Base-by-base conservation (phyloP, 2,113 vertebrate genomes). In the Chamaetylas fuelleborni region DNA sequence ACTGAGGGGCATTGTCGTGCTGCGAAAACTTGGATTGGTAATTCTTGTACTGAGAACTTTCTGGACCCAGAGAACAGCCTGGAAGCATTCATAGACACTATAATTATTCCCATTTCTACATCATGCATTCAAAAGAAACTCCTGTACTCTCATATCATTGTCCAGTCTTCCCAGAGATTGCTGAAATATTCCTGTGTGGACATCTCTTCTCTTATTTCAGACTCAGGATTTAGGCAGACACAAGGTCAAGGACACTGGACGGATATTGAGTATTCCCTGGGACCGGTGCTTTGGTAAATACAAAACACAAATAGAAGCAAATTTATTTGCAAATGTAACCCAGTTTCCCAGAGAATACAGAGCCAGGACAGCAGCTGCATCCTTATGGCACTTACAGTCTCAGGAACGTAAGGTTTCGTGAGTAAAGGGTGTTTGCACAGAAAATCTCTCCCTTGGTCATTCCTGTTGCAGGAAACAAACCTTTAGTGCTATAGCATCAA, bases 1-100 rank as follows among this genome's bases (percentile, higher is more conserved):
- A 85, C 84, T 72, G 89, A 94, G 73, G 54, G 53, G 85, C 87
- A 11, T 57, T 79, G 72, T 76, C 38, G 13, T 42, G 57, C 74
- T 57, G 61, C 0, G 6, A 48, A 71, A 93, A 87, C 65, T 88
- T 87, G 81, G 40, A 14, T 33, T 61, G 57, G 24, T 36, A 25
- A 36, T 71, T 11, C 67, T 70, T 77, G 72, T 31, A 8, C 40
- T 34, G 53, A 56, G 76, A 48, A 36, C 9, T 85, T 85, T 28
- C 62, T 61, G 58, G 66, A 31, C 53, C 53, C 61, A 28, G 29
- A 53, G 58, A 88, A 61, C 12, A 53, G 34, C 19, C 47, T 92
- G 40, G 48, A 53, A 86, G 24, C 28, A 29, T 34, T 54, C 65
- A 43, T 0, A 64, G 42, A 5, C 11, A 9, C 14, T 29, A 1